Percentiles rank a stretch among this genome's conserved stretches.
Conservation (phyloP, 2,888 invertebrate species). For the Apomyelois bistriatella region DNA sequence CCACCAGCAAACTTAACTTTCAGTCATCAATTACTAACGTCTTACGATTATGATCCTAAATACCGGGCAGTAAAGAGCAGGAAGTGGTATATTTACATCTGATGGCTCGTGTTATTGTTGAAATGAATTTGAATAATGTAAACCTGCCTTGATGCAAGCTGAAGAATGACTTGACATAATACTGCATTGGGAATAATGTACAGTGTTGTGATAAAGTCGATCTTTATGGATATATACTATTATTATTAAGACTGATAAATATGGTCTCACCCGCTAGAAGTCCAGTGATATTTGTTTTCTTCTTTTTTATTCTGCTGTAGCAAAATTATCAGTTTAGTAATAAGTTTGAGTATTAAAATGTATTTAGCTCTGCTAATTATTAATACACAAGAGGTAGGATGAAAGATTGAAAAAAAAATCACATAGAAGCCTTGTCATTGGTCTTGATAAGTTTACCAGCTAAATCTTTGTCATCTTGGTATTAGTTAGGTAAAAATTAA, state of each 20-base stretch:
- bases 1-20: slow-evolving; percentile 27
- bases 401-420: too few relatives aligned
- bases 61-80: slow-evolving; percentile 15
- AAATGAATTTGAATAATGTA: slow-evolving; percentile 74
- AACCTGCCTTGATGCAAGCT: slow-evolving; percentile 62
- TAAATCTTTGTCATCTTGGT: too few relatives aligned
- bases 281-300: too few relatives aligned
- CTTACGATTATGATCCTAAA: slow-evolving; percentile 30
- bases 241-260: background rate
- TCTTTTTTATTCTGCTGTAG: too few relatives aligned
- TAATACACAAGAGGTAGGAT: too few relatives aligned
- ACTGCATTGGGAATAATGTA: slow-evolving; percentile 42
- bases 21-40: slow-evolving; percentile 12
- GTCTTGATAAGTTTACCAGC: too few relatives aligned
- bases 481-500: too few relatives aligned
- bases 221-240: slow-evolving; percentile 21
- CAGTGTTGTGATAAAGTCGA: slow-evolving; percentile 35
- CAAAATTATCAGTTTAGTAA: too few relatives aligned
- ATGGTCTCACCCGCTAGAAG: too few relatives aligned
- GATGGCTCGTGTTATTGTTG: slow-evolving; percentile 28
- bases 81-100: slow-evolving; percentile 22
- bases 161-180: slow-evolving; percentile 74
- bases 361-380: too few relatives aligned
- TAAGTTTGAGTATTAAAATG: too few relatives aligned
- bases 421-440: too few relatives aligned